Evolutionary conservation across 1,140 invertebrate genomes (phyloP).

Genomic region (Trachelipus rathkii): DNA sequence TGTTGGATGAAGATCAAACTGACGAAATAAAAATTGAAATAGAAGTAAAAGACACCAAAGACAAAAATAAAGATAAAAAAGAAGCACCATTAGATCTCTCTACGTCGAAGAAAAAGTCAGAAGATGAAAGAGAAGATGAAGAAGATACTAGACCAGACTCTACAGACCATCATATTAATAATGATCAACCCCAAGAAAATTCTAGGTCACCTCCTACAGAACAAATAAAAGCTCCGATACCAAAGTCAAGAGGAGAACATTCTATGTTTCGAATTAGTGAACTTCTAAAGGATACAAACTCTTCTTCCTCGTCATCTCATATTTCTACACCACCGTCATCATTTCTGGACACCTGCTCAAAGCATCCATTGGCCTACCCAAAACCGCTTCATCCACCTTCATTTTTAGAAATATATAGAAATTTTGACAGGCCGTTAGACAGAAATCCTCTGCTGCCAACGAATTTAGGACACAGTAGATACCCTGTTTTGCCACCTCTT

Average conservation of each 20-base stretch:
- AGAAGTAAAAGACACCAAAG: background rate
- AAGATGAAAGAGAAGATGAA: background rate
- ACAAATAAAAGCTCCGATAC: background rate
- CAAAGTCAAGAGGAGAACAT: conserved; percentile 32
- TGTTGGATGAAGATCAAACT: background rate
- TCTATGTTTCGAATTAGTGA: conserved; percentile 37
- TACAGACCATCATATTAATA: background rate
- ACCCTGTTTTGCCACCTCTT: conserved; percentile 36
- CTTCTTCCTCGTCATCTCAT: conserved; percentile 37
- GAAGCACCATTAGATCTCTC: conserved; percentile 13
- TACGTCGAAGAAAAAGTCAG: background rate
- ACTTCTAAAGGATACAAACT: conserved; percentile 39
- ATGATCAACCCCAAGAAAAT: background rate
- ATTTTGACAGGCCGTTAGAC: conserved; percentile 35
- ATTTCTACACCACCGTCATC: conserved; percentile 36
- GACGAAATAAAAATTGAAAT: too few relatives aligned
- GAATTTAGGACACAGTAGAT: conserved; percentile 23
- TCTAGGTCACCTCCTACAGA: background rate
- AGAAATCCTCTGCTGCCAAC: conserved; percentile 28
- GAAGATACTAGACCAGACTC: conserved; percentile 1
- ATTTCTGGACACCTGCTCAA: conserved; percentile 48
- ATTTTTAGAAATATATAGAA: conserved; percentile 42
- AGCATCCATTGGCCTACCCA: conserved; percentile 35
- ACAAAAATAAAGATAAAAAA: background rate
- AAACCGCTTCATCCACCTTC: conserved; percentile 35